Evolutionary conservation across 1,140 invertebrate genomes (phyloP).

Genomic region (Leucophenga varia): DNA sequence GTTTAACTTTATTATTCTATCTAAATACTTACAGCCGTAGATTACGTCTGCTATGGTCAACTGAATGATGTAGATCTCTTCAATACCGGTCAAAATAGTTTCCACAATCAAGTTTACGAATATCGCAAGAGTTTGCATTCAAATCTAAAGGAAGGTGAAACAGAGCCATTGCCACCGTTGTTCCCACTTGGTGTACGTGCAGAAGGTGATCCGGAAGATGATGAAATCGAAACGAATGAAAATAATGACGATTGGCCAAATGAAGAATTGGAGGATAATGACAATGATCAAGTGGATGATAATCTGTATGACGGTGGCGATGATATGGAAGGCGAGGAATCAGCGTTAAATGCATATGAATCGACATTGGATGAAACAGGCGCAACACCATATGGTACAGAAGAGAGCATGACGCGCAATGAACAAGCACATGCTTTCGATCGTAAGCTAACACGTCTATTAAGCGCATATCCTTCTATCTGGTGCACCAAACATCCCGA

Average conservation of each 20-base stretch:
- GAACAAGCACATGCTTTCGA: conserved; percentile 48
- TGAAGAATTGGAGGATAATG: conserved; percentile 16
- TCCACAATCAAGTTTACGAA: conserved; percentile 49
- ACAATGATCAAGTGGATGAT: conserved; percentile 16
- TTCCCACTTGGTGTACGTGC: conserved; percentile 33
- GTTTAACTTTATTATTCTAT: conserved; percentile 19
- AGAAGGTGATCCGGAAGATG: conserved; percentile 39
- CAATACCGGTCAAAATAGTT: conserved; percentile 43
- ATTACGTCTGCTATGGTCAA: conserved; percentile 50
- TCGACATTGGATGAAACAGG: background rate
- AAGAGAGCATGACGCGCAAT: conserved; percentile 47
- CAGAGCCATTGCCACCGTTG: conserved; percentile 37
- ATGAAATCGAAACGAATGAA: conserved; percentile 25
- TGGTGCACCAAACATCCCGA: conserved; percentile 49
- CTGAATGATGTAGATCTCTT: conserved; percentile 50
- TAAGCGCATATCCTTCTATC: conserved; percentile 45
- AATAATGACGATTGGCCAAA: conserved; percentile 23
- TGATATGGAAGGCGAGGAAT: conserved; percentile 27
- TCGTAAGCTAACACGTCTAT: conserved; percentile 39
- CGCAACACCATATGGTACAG: conserved; percentile 26
- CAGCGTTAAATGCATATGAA: background rate
- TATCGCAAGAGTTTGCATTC: conserved; percentile 48
- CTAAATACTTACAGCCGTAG: conserved; percentile 37
- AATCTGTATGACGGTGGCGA: conserved; percentile 29
- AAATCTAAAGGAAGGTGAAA: conserved; percentile 43